Evolutionary conservation across 2,797 vertebrate genomes (phyloP).

Genomic region (Melanogrammus aeglefinus): DNA sequence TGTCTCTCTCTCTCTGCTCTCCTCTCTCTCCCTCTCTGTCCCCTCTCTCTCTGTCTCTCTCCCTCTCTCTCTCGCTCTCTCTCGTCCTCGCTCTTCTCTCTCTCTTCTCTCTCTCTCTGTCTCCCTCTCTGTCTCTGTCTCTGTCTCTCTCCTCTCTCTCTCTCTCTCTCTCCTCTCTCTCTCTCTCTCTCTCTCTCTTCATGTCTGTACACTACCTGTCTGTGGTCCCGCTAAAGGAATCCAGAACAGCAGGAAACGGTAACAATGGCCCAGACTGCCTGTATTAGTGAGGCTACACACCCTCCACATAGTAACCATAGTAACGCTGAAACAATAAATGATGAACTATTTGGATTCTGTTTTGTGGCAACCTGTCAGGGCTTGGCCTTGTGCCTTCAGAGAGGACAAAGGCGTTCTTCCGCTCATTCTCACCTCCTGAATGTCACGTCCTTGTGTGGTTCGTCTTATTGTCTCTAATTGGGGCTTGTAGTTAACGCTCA

Average conservation of each 20-base stretch:
- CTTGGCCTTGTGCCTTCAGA: not conserved
- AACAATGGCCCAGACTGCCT: constrained; percentile 48
- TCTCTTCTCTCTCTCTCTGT: no score
- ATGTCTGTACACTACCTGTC: not conserved
- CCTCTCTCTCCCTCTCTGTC: not conserved
- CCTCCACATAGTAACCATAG: constrained; percentile 39
- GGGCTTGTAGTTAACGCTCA: not conserved
- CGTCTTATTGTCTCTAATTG: not conserved
- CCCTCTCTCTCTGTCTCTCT: no score
- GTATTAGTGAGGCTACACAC: constrained; percentile 20
- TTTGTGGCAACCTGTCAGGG: constrained; percentile 23
- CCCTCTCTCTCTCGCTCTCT: no score
- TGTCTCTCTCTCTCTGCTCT: not conserved
- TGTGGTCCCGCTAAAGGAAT: constrained; percentile 44
- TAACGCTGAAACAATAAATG: constrained; percentile 43
- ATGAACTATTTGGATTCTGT: constrained; percentile 34
- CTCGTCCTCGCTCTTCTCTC: no score
- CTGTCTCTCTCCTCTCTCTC: constrained; percentile 9
- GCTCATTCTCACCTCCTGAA: not conserved
- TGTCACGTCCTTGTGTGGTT: not conserved
- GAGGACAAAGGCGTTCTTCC: constrained; percentile 25
- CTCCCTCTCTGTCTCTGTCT: constrained; percentile 8
- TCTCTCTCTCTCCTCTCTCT: not conserved
- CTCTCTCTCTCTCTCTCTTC: no score
- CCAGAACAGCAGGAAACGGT: constrained; percentile 39